Base-by-base conservation (phyloP, 1,140 invertebrate species). In the Drusus annulatus region DNA sequence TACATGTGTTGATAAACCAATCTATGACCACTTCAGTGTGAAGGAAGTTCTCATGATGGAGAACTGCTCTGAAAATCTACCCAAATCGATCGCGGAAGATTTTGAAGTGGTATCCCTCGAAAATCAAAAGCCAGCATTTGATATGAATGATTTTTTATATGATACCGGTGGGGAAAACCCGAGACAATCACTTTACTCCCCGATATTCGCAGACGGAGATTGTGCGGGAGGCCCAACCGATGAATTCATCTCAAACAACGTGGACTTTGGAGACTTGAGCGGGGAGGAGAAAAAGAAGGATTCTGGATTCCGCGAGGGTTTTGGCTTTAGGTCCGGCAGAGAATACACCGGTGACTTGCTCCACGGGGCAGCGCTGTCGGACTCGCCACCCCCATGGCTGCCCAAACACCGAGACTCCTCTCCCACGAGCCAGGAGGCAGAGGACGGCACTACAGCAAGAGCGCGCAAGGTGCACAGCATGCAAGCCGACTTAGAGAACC, bases 301-400 rank as follows among this genome's bases (percentile, higher is more conserved):
- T 21, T 68, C 36, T 68, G 68, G 52, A 71, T 17, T 54, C 15
- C 25, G 16, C 63, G 78, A 80, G 89, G 89, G 88, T 90, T 90
- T 90, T 90, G 88, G 88, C 89, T 88, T 89, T 86, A 83, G 86
- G 89, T 90, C 89, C 89, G 89, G 84, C 89, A 90, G 89, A 89
- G 88, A 88, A 86, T 87, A 87, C 84, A 85, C 86, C 87, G 86
- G 87, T 88, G 87, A 85, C 81, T 85, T 86, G 85, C 81, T 84
- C 85, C 85, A 84, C 86, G 87, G 88, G 86, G 89, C 87, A 87
- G 87, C 87, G 88, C 88, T 90, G 89, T 88, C 89, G 89, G 89
- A 90, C 89, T 87, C 89, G 87, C 88, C 89, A 85, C 87, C 86
- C 84, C 83, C 82, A 86, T 88, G 89, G 89, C 89, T 88, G 87